phyloP scores from a whole-genome alignment of 2,113 vertebrate species.

The Prolemur simus region DNA sequence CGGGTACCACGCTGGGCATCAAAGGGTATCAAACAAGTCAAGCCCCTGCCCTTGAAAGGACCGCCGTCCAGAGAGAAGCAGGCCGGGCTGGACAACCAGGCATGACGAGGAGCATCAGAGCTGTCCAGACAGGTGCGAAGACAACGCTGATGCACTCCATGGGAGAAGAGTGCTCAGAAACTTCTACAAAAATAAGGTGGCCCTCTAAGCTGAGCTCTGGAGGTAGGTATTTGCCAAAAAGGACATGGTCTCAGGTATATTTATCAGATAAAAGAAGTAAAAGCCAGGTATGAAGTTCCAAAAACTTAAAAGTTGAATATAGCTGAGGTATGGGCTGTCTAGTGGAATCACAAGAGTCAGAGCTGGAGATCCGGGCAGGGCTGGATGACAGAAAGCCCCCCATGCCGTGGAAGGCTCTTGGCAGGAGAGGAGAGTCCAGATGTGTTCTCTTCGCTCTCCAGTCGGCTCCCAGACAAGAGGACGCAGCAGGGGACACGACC shows the following conservation, averaged over 20 bases:
- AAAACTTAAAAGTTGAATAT: background rate
- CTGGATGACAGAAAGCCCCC: background rate
- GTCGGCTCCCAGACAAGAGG: background rate
- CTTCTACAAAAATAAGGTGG: background rate
- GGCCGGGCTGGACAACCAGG: too few species aligned
- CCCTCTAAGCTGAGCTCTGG: background rate
- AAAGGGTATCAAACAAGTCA: background rate
- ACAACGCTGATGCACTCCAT: fast-evolving
- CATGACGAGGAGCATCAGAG: fast-evolving
- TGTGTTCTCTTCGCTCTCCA: too few species aligned
- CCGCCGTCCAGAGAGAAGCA: background rate
- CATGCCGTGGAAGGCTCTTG: fast-evolving
- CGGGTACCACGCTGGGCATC: background rate
- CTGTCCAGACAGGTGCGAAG: background rate
- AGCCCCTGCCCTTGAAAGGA: background rate
- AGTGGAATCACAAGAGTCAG: fast-evolving
- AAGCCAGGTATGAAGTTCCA: background rate
- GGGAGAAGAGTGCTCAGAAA: too few species aligned
- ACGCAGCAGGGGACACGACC: too few species aligned
- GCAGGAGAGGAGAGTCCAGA: too few species aligned
- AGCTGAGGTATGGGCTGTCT: fast-evolving
- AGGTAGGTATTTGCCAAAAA: background rate
- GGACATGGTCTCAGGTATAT: too few species aligned
- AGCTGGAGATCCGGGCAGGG: background rate
- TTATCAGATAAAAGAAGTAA: background rate